Percentiles rank a stretch among this genome's conserved stretches.
phyloP scores from a whole-genome alignment of 2,888 invertebrate species.

The Teleogryllus oceanicus region DNA sequence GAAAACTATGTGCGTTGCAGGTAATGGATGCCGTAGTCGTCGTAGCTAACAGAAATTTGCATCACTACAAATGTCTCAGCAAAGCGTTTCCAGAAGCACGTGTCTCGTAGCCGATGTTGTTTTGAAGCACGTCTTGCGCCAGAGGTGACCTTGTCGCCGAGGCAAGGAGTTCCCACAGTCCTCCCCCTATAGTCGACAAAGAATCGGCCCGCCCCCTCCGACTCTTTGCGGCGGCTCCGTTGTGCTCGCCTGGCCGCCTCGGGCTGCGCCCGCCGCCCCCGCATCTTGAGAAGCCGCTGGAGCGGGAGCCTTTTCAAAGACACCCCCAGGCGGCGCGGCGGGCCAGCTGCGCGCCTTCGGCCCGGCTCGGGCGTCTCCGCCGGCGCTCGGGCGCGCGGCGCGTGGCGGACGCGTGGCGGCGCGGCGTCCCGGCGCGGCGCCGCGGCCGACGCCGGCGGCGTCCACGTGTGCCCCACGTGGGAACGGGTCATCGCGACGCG shows the following conservation, averaged over 20 bases:
- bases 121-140: no score
- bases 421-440: neutral
- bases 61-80: no score
- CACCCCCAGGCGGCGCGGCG: neutral
- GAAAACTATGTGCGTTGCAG: no score
- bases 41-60: no score
- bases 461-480: neutral
- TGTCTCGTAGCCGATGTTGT: no score
- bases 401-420: neutral
- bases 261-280: neutral
- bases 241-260: neutral
- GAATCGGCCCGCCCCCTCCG: neutral
- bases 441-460: neutral
- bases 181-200: no score
- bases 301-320: neutral
- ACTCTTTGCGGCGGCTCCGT: neutral
- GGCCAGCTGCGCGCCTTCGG: neutral
- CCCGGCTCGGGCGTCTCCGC: neutral
- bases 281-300: neutral
- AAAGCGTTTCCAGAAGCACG: no score
- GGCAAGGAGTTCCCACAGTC: no score
- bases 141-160: no score
- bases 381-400: neutral
- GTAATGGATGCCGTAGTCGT: no score
- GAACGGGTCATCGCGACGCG: neutral